Conservation (phyloP, 2,797 vertebrate genomes). For the Eurystomus glaucurus region DNA sequence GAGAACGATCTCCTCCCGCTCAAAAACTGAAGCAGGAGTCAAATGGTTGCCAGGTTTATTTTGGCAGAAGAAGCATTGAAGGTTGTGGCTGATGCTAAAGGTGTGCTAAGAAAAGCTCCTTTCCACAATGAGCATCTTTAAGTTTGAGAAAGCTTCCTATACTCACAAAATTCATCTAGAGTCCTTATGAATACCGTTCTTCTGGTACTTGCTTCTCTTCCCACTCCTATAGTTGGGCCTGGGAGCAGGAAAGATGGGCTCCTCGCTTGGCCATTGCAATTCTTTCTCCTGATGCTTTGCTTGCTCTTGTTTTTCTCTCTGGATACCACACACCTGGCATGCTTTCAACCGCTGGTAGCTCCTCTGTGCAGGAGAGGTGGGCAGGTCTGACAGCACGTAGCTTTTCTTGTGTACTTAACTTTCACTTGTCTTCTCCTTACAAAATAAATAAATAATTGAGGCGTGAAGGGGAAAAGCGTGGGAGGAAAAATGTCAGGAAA, state of each 20-base stretch:
- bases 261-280: background rate
- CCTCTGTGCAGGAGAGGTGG: background rate
- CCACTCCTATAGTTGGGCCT: background rate
- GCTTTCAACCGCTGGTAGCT: background rate
- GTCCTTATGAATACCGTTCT: background rate
- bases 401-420: constrained; percentile 48
- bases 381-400: constrained; percentile 51
- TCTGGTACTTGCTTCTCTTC: background rate
- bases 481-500: constrained; percentile 83
- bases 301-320: constrained; percentile 39
- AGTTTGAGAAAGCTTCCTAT: background rate
- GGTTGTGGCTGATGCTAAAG: constrained; percentile 16
- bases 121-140: background rate
- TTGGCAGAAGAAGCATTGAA: constrained; percentile 21
- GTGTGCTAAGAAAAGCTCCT: constrained; percentile 8
- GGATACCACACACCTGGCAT: background rate
- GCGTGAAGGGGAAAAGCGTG: constrained; percentile 75
- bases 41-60: constrained; percentile 3
- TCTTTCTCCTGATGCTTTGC: background rate
- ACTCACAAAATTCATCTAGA: background rate
- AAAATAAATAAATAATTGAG: constrained; percentile 73
- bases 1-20: background rate
- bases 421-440: constrained; percentile 66
- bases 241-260: background rate
- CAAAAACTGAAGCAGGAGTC: background rate